Evolutionary conservation across 2,888 invertebrate species (phyloP).

Genomic region (Acleris sparsana): DNA sequence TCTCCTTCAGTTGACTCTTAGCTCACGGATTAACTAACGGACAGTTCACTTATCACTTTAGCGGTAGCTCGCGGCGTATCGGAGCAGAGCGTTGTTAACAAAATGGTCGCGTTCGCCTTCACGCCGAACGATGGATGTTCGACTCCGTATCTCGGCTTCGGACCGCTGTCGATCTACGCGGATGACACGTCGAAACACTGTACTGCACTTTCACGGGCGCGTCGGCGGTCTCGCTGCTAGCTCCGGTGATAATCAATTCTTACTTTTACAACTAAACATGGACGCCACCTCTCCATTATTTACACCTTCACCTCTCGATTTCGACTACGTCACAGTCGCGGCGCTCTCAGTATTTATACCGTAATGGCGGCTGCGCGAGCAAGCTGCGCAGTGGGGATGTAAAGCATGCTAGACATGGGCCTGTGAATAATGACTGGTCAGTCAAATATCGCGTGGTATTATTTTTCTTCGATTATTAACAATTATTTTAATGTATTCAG

Average conservation of each 20-base stretch:
- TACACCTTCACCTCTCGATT: conserved; percentile 79
- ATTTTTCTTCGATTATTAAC: neutral
- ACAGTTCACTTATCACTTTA: conserved; percentile 65
- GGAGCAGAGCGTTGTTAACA: conserved; percentile 65
- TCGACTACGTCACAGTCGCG: conserved; percentile 77
- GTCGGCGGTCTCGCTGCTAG: conserved; percentile 80
- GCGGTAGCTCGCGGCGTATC: conserved; percentile 55
- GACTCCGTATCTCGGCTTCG: conserved; percentile 68
- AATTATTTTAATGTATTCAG: neutral
- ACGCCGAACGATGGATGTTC: conserved; percentile 53
- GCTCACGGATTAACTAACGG: conserved; percentile 46
- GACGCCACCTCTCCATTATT: conserved; percentile 81
- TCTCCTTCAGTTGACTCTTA: conserved; percentile 43
- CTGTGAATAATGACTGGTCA: conserved; percentile 1
- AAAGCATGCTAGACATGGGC: conserved; percentile 55
- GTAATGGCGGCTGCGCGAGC: conserved; percentile 72
- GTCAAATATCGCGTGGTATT: neutral
- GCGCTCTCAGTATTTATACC: conserved; percentile 69
- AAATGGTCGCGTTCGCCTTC: conserved; percentile 69
- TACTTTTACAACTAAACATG: conserved; percentile 70
- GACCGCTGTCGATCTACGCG: conserved; percentile 75
- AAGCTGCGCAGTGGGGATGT: conserved; percentile 70
- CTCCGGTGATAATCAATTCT: conserved; percentile 78
- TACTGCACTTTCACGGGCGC: conserved; percentile 76
- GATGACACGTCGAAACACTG: conserved; percentile 82